A percentile compares a stretch with the other conserved stretches of the same genome.
Conservation (phyloP, 2,113 vertebrate species). For the Otis tarda region DNA sequence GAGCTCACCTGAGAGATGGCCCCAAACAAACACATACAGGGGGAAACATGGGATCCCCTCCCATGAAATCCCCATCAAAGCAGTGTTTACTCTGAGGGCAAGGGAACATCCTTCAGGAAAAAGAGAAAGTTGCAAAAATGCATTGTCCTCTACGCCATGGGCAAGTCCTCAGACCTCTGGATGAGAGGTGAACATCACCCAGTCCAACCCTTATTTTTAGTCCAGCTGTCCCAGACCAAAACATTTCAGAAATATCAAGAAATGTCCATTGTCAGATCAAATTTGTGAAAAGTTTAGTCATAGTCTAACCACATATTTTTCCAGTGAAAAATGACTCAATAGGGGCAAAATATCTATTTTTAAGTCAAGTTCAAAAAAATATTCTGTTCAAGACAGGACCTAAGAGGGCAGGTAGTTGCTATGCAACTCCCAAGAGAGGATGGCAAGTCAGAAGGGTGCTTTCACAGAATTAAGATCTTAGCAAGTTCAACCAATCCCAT, state of each 20-base stretch:
- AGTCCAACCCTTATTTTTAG: background rate
- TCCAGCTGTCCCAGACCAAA: background rate
- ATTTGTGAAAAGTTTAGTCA: background rate
- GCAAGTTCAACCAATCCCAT: background rate
- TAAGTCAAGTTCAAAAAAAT: conserved; percentile 10
- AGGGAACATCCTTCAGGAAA: background rate
- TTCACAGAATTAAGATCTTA: background rate
- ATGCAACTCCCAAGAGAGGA: conserved; percentile 17
- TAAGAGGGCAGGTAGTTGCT: conserved; percentile 43
- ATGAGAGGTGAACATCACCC: background rate
- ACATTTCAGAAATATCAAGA: background rate
- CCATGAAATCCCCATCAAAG: background rate
- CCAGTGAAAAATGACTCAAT: conserved; percentile 9
- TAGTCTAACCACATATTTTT: background rate
- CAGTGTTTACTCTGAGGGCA: background rate
- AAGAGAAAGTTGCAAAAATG: background rate
- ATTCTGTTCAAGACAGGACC: background rate
- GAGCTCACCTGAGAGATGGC: background rate
- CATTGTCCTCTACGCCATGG: background rate
- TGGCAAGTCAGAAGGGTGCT: background rate
- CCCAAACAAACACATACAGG: background rate
- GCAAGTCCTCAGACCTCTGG: background rate
- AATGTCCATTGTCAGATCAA: background rate
- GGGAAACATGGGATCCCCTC: background rate
- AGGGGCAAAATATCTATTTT: conserved; percentile 40